phyloP scores from a whole-genome alignment of 2,113 vertebrate genomes.

The Crotalus helleri region DNA sequence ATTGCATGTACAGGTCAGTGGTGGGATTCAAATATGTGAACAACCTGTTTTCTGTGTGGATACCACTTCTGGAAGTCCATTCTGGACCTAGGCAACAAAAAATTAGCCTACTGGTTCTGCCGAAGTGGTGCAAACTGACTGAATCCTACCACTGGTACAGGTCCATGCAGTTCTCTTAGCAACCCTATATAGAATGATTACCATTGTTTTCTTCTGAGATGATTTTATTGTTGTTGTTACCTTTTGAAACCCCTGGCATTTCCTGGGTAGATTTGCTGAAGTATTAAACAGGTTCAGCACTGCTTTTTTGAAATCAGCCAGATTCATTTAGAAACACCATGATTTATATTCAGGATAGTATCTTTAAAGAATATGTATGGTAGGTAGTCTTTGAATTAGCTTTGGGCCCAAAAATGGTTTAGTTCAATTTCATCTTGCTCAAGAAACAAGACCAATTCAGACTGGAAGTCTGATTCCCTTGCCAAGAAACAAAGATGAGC shows the following conservation, averaged over 20 bases:
- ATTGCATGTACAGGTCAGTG: background rate
- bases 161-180: background rate
- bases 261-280: background rate
- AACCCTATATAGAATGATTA: background rate
- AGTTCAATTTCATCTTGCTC: background rate
- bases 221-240: background rate
- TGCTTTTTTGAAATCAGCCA: background rate
- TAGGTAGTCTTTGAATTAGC: background rate
- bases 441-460: background rate
- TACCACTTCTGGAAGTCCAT: no score
- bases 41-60: no score
- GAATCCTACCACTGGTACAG: no score
- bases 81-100: no score
- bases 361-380: background rate
- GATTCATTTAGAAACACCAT: background rate
- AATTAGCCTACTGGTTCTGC: no score
- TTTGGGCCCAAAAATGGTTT: background rate
- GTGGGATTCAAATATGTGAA: no score
- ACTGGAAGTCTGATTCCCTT: background rate
- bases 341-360: background rate
- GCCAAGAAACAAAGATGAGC: background rate
- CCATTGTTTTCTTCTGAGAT: background rate
- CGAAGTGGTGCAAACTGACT: no score
- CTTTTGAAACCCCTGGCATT: background rate
- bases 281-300: background rate